phyloP scores from a whole-genome alignment of 2,113 vertebrate genomes.

The Tragelaphus buxtoni region DNA sequence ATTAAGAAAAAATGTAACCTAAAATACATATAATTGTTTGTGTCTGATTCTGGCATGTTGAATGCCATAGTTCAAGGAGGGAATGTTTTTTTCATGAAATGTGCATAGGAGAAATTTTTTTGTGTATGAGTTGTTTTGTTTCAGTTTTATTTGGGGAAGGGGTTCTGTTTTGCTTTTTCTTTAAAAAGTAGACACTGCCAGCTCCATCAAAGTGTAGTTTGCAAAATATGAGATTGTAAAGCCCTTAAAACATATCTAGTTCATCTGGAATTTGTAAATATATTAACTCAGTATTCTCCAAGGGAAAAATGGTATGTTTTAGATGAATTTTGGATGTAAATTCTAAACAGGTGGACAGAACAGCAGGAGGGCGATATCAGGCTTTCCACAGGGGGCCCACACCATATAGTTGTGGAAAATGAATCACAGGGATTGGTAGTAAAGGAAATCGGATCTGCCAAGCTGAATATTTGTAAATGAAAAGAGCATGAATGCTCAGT shows the following conservation, averaged over 20 bases:
- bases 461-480: conserved; percentile 68
- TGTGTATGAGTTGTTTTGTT: conserved; percentile 5
- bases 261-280: conserved; percentile 74
- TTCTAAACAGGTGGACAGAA: conserved; percentile 80
- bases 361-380: conserved; percentile 68
- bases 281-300: conserved; percentile 71
- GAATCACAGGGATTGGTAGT: conserved; percentile 59
- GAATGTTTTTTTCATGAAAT: background rate
- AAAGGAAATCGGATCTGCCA: conserved; percentile 76
- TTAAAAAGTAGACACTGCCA: conserved; percentile 46
- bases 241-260: conserved; percentile 56
- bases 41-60: background rate
- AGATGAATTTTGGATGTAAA: conserved; percentile 77
- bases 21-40: conserved; percentile 28
- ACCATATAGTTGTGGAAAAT: conserved; percentile 68
- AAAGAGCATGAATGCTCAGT: conserved; percentile 63
- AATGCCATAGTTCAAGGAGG: background rate
- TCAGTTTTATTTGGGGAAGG: conserved; percentile 10
- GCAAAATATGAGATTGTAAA: conserved; percentile 60
- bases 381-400: conserved; percentile 67
- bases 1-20: conserved; percentile 54
- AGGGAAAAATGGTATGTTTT: conserved; percentile 64
- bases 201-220: conserved; percentile 46
- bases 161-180: conserved; percentile 54
- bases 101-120: background rate